phyloP scores from a whole-genome alignment of 1,140 invertebrate species.

The Platyscapa corneri region DNA sequence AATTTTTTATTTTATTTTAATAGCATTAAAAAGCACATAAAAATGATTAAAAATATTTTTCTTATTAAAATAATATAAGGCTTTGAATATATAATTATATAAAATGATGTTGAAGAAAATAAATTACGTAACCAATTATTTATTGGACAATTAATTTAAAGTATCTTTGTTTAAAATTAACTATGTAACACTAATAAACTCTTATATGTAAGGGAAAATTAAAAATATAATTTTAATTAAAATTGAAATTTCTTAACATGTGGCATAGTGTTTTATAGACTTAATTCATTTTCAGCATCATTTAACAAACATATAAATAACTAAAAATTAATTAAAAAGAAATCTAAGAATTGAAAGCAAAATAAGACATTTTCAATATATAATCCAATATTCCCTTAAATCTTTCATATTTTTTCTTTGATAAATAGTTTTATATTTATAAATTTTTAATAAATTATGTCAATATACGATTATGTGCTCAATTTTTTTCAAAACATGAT shows the following conservation, averaged over 20 bases:
- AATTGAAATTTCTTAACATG: no score
- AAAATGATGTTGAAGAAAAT: not conserved
- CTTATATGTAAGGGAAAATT: not conserved
- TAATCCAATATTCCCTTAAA: not conserved
- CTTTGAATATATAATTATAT: not conserved
- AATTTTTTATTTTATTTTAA: constrained; percentile 1
- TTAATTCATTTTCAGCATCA: not conserved
- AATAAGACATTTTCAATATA: no score
- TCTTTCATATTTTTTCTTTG: not conserved
- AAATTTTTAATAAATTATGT: constrained; percentile 23
- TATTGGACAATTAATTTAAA: constrained; percentile 15
- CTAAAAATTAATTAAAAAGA: not conserved
- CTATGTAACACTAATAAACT: not conserved
- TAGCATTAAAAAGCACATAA: constrained; percentile 1
- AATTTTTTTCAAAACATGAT: constrained; percentile 16
- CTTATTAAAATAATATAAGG: not conserved
- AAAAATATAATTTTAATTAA: no score
- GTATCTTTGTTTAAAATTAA: not conserved
- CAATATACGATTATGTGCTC: constrained; percentile 18
- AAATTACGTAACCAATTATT: constrained; percentile 33
- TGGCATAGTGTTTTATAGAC: not conserved
- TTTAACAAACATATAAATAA: not conserved
- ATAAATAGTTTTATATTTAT: not conserved
- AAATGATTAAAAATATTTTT: not conserved
- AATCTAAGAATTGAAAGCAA: no score